These are phyloP conservation scores for Oligia latruncula DNA, from an alignment of 2,888 invertebrate genomes.

Conservation along the genomic window DNA sequence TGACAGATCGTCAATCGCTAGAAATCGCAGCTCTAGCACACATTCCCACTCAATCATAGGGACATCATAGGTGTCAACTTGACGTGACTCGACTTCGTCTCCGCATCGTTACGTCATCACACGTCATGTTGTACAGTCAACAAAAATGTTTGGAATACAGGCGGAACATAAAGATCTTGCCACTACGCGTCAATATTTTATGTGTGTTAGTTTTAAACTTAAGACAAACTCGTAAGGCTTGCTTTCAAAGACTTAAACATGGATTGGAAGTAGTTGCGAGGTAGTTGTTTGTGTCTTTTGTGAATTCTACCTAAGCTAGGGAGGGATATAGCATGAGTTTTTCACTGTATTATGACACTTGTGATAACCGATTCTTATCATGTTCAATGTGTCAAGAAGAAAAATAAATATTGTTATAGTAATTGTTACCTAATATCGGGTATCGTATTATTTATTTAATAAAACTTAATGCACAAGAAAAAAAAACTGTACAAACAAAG, in stretches of 20 bases:
- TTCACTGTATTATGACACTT: neutral
- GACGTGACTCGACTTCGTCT: slow-evolving; percentile 23
- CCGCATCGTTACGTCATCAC: slow-evolving; percentile 21
- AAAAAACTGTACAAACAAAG: neutral
- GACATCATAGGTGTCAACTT: slow-evolving; percentile 10
- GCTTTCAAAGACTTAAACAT: slow-evolving; percentile 4
- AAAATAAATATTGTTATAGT: neutral
- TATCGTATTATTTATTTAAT: neutral
- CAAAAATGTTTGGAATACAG: neutral
- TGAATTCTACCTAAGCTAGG: too few relatives aligned
- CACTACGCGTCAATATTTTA: neutral
- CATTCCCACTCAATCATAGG: slow-evolving; percentile 40
- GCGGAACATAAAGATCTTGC: neutral
- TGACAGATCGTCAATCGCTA: slow-evolving; percentile 7
- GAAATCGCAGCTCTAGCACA: slow-evolving; percentile 29
- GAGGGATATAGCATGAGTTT: neutral
- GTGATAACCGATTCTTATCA: neutral
- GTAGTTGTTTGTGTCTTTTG: neutral
- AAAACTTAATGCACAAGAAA: neutral
- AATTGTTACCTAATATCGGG: neutral
- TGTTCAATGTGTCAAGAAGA: neutral
- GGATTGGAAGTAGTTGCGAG: slow-evolving; percentile 1
- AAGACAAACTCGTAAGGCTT: neutral
- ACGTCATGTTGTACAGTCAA: slow-evolving; percentile 8
- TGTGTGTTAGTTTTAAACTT: slow-evolving; percentile 16